These are phyloP conservation scores for Cacoxenus indagator DNA, from an alignment of 2,888 invertebrate species.

Conservation along the genomic window DNA sequence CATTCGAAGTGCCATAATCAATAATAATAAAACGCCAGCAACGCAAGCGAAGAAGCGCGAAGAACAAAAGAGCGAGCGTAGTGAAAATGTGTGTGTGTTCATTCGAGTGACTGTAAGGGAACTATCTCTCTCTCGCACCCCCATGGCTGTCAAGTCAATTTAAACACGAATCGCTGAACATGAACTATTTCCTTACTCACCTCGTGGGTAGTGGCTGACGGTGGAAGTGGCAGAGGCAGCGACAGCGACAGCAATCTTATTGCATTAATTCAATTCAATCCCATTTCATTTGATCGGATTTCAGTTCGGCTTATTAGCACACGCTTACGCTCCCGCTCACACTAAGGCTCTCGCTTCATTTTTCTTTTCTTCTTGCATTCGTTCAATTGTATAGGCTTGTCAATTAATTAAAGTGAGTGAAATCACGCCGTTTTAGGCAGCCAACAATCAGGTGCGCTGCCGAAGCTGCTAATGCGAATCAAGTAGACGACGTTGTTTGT, in stretches of 20 bases:
- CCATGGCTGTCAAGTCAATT: conserved; percentile 13
- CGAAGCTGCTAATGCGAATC: too few relatives aligned
- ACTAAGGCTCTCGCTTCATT: background rate
- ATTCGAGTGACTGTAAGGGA: too few relatives aligned
- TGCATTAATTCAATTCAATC: conserved; percentile 12
- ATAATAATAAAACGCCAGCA: background rate
- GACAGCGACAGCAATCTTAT: background rate
- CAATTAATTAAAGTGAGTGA: too few relatives aligned
- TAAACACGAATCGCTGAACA: conserved; percentile 3
- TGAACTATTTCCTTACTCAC: conserved; percentile 33
- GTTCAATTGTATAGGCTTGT: conserved; percentile 1
- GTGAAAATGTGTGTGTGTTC: background rate
- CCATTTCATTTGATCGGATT: conserved; percentile 8
- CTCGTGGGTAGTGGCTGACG: background rate
- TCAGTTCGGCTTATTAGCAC: conserved; percentile 7
- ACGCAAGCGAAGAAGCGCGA: background rate
- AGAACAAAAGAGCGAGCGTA: background rate
- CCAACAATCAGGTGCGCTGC: too few relatives aligned
- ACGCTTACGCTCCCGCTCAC: background rate
- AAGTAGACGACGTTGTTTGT: background rate
- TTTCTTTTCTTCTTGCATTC: background rate
- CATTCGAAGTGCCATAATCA: background rate
- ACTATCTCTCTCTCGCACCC: too few relatives aligned
- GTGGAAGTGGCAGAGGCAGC: background rate
- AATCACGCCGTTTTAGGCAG: too few relatives aligned